Percentiles rank a stretch among this genome's conserved stretches.
Evolutionary conservation across 1,140 invertebrate species (phyloP).

Genomic region (Drosophila bocqueti): DNA sequence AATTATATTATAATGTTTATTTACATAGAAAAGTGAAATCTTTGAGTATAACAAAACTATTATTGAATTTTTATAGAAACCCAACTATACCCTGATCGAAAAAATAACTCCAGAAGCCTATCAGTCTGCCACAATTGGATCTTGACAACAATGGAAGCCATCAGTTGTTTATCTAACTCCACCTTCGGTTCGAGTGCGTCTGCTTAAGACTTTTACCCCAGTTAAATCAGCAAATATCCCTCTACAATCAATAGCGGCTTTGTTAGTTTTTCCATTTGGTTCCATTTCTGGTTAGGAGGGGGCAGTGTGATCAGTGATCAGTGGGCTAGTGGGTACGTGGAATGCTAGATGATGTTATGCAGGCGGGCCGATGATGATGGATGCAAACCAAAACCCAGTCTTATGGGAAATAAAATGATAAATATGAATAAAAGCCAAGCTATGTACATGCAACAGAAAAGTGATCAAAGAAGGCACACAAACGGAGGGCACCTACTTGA

Average conservation of each 20-base stretch:
- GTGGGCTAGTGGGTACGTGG: constrained; percentile 39
- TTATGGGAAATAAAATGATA: constrained; percentile 19
- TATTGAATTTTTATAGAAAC: too few species aligned
- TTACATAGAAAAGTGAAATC: neutral
- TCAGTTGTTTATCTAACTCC: constrained; percentile 38
- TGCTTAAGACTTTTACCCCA: constrained; percentile 39
- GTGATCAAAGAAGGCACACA: constrained; percentile 25
- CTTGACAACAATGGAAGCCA: constrained; percentile 20
- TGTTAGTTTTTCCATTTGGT: constrained; percentile 31
- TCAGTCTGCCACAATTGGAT: constrained; percentile 31
- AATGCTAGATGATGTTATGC: constrained; percentile 15
- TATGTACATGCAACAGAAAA: constrained; percentile 64
- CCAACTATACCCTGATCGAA: neutral
- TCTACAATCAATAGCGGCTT: constrained; percentile 32
- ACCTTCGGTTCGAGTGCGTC: constrained; percentile 20
- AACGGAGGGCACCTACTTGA: constrained; percentile 71
- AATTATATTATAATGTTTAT: neutral
- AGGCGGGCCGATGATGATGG: constrained; percentile 2
- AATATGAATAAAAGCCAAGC: constrained; percentile 27
- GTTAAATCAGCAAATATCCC: constrained; percentile 41
- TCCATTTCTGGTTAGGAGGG: constrained; percentile 45
- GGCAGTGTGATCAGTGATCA: constrained; percentile 6
- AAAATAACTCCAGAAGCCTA: constrained; percentile 5
- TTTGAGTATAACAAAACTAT: neutral
- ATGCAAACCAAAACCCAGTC: constrained; percentile 27